phyloP scores from a whole-genome alignment of 2,888 invertebrate species.

The Artemia sinica region DNA sequence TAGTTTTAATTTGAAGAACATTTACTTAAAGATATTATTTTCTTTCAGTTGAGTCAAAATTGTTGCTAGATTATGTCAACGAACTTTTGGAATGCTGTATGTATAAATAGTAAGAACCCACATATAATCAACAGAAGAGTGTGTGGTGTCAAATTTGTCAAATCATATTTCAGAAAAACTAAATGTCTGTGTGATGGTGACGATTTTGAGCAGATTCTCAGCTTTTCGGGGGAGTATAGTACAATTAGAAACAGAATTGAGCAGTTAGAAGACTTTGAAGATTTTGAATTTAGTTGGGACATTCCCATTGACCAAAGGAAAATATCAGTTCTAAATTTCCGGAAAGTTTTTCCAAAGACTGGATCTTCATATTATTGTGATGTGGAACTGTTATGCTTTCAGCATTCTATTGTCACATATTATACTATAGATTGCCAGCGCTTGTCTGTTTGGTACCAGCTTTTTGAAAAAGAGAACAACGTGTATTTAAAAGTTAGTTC shows the following conservation, averaged over 20 bases:
- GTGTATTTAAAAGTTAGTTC: neutral
- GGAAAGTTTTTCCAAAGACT: neutral
- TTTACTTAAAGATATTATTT: no score
- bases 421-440: neutral
- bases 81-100: conserved; percentile 21
- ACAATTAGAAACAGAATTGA: no score
- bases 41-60: no score
- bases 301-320: neutral
- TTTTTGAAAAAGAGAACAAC: neutral
- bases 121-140: conserved; percentile 27
- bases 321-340: neutral
- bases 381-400: neutral
- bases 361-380: neutral
- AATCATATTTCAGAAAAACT: neutral
- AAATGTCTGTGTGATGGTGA: neutral
- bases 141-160: conserved; percentile 21
- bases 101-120: conserved; percentile 27
- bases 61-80: conserved; percentile 18
- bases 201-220: no score
- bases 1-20: no score
- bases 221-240: no score
- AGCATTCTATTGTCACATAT: neutral
- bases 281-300: neutral
- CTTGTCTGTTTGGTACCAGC: neutral
- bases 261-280: no score